Percentiles rank a stretch among this genome's conserved stretches.
phyloP scores from a whole-genome alignment of 1,140 invertebrate genomes.

The Grapholita molesta region DNA sequence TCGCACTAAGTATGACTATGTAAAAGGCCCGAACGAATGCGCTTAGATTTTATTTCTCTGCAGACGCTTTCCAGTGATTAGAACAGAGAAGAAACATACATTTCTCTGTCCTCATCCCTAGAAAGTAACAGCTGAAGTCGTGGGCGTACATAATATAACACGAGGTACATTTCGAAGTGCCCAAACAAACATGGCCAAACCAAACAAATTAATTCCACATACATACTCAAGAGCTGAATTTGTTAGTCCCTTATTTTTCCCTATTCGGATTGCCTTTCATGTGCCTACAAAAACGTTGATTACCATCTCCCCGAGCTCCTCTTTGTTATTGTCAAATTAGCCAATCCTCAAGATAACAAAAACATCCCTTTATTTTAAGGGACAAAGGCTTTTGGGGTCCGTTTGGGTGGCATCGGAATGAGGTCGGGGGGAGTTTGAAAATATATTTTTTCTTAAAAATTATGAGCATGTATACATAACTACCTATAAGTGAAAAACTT shows the following conservation, averaged over 20 bases:
- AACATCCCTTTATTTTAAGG: slow-evolving; percentile 73
- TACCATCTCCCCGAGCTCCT: slow-evolving; percentile 64
- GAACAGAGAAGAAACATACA: no score
- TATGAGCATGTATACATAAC: no score
- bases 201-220: slow-evolving; percentile 12
- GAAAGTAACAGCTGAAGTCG: no score
- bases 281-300: slow-evolving; percentile 53
- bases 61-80: no score
- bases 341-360: slow-evolving; percentile 77
- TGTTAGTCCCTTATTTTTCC: slow-evolving; percentile 43
- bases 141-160: no score
- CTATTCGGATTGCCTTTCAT: slow-evolving; percentile 37
- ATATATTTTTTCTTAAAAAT: background rate
- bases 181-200: background rate
- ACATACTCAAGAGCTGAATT: slow-evolving; percentile 38
- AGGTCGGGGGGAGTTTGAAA: background rate
- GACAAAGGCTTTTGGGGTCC: slow-evolving; percentile 57
- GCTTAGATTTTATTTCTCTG: no score
- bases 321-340: slow-evolving; percentile 78
- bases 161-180: background rate
- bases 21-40: no score
- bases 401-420: background rate
- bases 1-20: no score
- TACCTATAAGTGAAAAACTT: no score
- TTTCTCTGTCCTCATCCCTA: no score